A percentile compares a stretch with the other conserved stretches of the same genome.
Evolutionary conservation across 2,113 vertebrate genomes (phyloP).

Genomic region (Aldabrachelys gigantea): DNA sequence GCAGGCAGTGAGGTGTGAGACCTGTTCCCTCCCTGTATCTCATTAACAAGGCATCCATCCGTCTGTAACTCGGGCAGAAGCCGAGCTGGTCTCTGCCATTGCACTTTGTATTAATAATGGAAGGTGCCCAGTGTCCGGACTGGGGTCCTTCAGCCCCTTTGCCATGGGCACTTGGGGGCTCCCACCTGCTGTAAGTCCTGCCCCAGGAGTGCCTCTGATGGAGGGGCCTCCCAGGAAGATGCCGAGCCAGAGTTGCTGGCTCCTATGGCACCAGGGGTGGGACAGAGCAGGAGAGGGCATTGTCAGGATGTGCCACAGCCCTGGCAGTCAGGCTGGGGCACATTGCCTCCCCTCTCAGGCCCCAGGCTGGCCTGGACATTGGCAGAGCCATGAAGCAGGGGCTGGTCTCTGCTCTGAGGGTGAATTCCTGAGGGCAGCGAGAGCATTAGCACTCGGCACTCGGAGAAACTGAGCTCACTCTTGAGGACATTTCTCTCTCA

Average conservation of each 20-base stretch:
- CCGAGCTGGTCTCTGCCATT: not conserved
- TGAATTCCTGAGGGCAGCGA: too few relatives aligned
- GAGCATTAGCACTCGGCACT: too few relatives aligned
- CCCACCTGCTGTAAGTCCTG: not conserved
- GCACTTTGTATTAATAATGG: not conserved
- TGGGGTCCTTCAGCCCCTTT: not conserved
- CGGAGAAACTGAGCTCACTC: too few relatives aligned
- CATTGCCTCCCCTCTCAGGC: not conserved
- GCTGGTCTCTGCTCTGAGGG: too few relatives aligned
- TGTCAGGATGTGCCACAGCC: not conserved
- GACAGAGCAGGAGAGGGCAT: not conserved
- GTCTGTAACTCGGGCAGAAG: not conserved
- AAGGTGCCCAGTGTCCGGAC: not conserved
- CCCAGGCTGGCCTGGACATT: not conserved
- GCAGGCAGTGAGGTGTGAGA: not conserved
- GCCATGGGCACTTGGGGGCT: not conserved
- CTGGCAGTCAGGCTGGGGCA: not conserved
- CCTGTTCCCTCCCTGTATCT: not conserved
- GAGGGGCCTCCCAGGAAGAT: too few relatives aligned
- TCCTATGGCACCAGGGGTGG: not conserved
- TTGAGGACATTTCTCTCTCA: not conserved
- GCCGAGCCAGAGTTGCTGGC: too few relatives aligned
- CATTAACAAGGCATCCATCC: not conserved
- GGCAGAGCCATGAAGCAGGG: not conserved
- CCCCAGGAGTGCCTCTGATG: not conserved